Conservation (phyloP, 2,113 vertebrate species). For the Myiozetetes cayanensis region DNA sequence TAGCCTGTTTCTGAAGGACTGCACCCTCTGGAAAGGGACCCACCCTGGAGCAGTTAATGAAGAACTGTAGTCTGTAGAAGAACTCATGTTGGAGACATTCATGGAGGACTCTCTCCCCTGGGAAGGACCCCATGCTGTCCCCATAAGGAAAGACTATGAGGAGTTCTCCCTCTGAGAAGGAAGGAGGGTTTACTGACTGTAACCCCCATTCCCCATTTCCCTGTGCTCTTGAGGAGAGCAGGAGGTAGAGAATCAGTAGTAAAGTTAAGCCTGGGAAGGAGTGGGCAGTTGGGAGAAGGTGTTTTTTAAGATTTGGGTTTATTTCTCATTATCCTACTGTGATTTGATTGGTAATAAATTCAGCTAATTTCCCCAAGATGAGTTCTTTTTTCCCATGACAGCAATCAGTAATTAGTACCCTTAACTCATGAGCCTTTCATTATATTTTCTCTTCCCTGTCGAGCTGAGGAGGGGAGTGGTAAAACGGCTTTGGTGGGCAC, state of each 20-base stretch:
- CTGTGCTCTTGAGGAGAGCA: no score
- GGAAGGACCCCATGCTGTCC: not conserved
- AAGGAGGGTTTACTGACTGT: no score
- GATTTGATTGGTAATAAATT: not conserved
- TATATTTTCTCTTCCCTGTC: not conserved
- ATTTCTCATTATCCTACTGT: no score
- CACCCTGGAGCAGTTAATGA: not conserved
- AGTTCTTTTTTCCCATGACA: not conserved
- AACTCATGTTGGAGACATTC: not conserved
- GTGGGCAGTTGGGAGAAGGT: no score
- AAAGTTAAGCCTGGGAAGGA: no score
- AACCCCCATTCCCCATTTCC: no score
- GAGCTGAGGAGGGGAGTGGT: not conserved
- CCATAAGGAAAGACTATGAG: not conserved
- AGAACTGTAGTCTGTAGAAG: not conserved
- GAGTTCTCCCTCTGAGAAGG: not conserved
- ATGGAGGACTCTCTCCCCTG: not conserved
- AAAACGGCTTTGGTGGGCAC: not conserved
- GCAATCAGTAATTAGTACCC: not conserved
- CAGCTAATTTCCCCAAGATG: not conserved
- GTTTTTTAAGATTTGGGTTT: no score
- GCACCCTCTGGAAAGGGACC: not conserved
- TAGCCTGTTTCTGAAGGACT: not conserved
- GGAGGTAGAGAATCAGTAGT: no score
- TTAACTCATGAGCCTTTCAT: not conserved